phyloP scores from a whole-genome alignment of 2,797 vertebrate genomes.

The Mus minutoides region DNA sequence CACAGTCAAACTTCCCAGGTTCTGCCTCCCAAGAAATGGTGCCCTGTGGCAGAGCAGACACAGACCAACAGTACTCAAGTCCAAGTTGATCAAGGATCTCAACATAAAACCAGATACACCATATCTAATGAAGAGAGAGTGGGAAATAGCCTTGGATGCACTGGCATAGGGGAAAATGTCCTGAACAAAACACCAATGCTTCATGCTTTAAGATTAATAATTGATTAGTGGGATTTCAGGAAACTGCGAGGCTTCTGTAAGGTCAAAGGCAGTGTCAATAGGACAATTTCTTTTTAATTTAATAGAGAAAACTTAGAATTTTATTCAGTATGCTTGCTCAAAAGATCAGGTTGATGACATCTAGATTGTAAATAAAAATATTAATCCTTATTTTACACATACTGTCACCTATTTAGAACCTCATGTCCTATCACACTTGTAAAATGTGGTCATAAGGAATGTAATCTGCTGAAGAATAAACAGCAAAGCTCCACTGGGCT shows the following conservation, averaged over 20 bases:
- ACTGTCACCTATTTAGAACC: not conserved
- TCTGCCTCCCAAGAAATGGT: not conserved
- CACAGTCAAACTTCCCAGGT: not conserved
- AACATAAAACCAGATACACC: not conserved
- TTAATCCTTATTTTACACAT: not conserved
- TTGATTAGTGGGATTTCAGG: not conserved
- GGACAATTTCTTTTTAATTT: not conserved
- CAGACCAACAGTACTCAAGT: not conserved
- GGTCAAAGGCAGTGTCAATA: not conserved
- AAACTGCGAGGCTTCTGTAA: not conserved
- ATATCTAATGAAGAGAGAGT: too few species aligned
- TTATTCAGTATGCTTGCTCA: not conserved
- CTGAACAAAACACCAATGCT: not conserved
- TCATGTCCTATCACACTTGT: not conserved
- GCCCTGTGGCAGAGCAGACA: not conserved
- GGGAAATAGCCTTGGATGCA: too few species aligned
- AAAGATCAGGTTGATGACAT: not conserved
- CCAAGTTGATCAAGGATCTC: not conserved
- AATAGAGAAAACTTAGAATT: not conserved
- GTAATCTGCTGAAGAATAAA: not conserved
- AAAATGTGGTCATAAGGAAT: not conserved
- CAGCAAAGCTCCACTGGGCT: not conserved
- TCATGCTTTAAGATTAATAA: not conserved
- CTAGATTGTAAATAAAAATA: not conserved
- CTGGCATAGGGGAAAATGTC: too few species aligned